Evolutionary conservation across 1,140 invertebrate genomes (phyloP).

Genomic region (Oedothorax gibbosus): DNA sequence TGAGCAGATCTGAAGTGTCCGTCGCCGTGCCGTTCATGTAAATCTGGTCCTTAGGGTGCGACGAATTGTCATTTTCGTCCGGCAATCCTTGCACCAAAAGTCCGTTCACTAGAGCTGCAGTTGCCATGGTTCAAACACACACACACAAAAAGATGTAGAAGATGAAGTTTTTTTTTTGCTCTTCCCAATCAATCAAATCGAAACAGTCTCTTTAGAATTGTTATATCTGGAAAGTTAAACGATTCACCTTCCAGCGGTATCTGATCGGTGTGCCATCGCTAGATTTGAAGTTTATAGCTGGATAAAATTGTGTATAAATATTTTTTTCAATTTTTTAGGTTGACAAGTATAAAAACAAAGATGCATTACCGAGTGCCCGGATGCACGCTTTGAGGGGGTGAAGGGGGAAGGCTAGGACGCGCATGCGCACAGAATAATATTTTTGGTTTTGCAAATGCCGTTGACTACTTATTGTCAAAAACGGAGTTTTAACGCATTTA

Average conservation of each 20-base stretch:
- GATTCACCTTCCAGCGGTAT: too few species aligned
- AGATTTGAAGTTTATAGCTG: too few species aligned
- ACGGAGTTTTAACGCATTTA: too few species aligned
- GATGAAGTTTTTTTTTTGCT: too few species aligned
- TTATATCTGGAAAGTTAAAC: background rate
- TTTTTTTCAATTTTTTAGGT: background rate
- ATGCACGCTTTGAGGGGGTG: constrained; percentile 45
- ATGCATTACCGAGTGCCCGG: constrained; percentile 35
- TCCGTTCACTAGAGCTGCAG: constrained; percentile 49
- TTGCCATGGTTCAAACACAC: constrained; percentile 31
- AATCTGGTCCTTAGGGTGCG: constrained; percentile 42
- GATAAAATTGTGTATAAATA: too few species aligned
- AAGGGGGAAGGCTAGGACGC: background rate
- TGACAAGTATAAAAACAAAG: constrained; percentile 57
- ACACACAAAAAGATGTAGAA: constrained; percentile 1
- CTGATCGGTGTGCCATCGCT: too few species aligned
- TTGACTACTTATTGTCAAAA: too few species aligned
- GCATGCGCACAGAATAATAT: background rate
- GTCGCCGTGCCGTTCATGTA: constrained; percentile 56
- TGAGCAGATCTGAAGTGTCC: constrained; percentile 50
- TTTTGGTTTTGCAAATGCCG: too few species aligned
- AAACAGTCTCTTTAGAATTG: constrained; percentile 6
- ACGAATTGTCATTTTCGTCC: constrained; percentile 59
- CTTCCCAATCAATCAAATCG: background rate
- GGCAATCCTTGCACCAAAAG: constrained; percentile 38